Conservation (phyloP, 2,888 invertebrate species). For the Lasioglossum lativentre region DNA sequence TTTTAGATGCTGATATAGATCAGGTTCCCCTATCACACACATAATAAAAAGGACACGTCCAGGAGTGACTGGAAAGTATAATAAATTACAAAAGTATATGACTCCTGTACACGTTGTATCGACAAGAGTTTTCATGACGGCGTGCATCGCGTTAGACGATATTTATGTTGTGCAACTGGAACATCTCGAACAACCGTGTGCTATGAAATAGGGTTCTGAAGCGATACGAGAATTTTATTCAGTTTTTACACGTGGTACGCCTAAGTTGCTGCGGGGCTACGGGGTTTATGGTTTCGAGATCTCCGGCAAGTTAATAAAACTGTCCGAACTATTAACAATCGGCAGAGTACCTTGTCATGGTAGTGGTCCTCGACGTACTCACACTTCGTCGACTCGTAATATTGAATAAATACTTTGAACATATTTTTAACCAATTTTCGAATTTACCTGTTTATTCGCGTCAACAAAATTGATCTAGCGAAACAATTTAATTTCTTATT, state of each 20-base stretch:
- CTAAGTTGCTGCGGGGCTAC: no score
- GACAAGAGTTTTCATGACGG: background rate
- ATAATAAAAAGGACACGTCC: no score
- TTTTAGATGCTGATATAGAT: no score
- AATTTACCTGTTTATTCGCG: background rate
- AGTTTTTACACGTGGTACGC: background rate
- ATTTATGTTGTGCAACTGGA: background rate
- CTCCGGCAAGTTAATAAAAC: background rate
- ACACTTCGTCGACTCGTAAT: background rate
- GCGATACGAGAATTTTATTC: background rate
- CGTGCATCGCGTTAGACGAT: background rate
- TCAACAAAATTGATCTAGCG: background rate
- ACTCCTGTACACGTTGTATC: background rate
- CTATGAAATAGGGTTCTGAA: background rate
- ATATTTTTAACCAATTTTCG: background rate
- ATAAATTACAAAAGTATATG: background rate
- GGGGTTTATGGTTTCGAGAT: background rate
- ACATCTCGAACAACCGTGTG: background rate
- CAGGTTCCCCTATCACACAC: no score
- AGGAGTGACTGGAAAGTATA: background rate
- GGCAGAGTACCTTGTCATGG: no score
- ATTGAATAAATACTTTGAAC: background rate
- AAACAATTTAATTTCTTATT: background rate
- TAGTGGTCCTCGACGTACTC: background rate
- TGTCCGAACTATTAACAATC: background rate